Percentiles rank a stretch among this genome's conserved stretches.
Evolutionary conservation across 2,888 invertebrate species (phyloP).

Genomic region (Diloba caeruleocephala): DNA sequence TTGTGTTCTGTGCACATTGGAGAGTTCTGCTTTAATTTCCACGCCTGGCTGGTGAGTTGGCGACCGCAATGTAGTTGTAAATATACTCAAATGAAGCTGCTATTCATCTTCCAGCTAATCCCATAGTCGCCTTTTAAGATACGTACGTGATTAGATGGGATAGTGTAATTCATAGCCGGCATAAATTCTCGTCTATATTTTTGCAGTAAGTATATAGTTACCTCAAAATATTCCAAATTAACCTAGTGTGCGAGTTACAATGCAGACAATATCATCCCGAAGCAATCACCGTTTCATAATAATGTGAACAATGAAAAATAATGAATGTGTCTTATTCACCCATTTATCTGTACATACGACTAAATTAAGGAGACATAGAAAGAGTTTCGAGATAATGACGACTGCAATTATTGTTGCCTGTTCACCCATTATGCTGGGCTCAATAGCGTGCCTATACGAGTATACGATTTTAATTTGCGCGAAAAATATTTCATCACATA

Average conservation of each 20-base stretch:
- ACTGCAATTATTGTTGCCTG: conserved; percentile 51
- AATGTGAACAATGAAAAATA: conserved; percentile 48
- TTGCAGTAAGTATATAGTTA: too few relatives aligned
- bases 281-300: conserved; percentile 29
- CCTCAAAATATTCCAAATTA: conserved; percentile 1
- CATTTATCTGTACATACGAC: conserved; percentile 28
- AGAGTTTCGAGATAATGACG: conserved; percentile 52
- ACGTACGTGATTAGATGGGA: too few relatives aligned
- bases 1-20: too few relatives aligned
- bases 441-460: conserved; percentile 38
- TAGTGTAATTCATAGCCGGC: too few relatives aligned
- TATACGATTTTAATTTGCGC: conserved; percentile 51
- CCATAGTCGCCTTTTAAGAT: too few relatives aligned
- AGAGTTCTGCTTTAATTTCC: too few relatives aligned
- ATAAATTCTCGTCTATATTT: too few relatives aligned
- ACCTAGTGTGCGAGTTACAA: not conserved
- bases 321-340: conserved; percentile 23
- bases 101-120: too few relatives aligned
- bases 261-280: conserved; percentile 15
- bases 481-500: conserved; percentile 16
- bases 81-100: too few relatives aligned
- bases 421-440: conserved; percentile 49
- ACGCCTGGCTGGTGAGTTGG: too few relatives aligned
- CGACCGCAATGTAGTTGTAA: too few relatives aligned
- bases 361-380: conserved; percentile 37